Conservation (phyloP, 2,888 invertebrate genomes). For the Blera fallax region DNA sequence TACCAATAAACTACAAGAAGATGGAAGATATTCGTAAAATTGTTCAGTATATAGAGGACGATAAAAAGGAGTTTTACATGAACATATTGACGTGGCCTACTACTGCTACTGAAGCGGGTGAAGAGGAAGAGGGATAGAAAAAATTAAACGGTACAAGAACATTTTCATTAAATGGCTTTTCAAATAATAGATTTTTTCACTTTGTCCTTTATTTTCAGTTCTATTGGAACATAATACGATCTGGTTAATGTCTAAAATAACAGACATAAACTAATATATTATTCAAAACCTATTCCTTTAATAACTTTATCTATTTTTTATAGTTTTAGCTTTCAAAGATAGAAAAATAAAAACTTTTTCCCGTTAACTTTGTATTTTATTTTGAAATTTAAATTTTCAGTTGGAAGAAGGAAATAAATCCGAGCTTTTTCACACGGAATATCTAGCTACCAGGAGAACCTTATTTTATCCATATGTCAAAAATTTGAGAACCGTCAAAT, state of each 20-base stretch:
- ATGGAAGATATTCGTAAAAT: conserved; percentile 1
- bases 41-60: not conserved
- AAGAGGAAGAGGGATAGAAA: not conserved
- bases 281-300: no score
- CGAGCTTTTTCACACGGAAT: not conserved
- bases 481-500: no score
- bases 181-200: not conserved
- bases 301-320: no score
- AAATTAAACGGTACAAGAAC: not conserved
- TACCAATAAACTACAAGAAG: conserved; percentile 6
- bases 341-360: no score
- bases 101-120: conserved; percentile 10
- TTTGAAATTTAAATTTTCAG: not conserved
- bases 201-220: not conserved
- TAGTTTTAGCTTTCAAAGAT: no score
- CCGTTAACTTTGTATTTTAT: not conserved
- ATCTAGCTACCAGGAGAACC: no score
- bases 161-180: not conserved
- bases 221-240: not conserved
- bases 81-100: conserved; percentile 15
- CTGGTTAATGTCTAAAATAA: not conserved
- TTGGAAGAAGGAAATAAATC: not conserved
- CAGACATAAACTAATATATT: not conserved
- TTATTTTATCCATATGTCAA: no score
- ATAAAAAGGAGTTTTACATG: conserved; percentile 1